phyloP scores from a whole-genome alignment of 1,140 invertebrate genomes.

The Saxidomus purpurata region DNA sequence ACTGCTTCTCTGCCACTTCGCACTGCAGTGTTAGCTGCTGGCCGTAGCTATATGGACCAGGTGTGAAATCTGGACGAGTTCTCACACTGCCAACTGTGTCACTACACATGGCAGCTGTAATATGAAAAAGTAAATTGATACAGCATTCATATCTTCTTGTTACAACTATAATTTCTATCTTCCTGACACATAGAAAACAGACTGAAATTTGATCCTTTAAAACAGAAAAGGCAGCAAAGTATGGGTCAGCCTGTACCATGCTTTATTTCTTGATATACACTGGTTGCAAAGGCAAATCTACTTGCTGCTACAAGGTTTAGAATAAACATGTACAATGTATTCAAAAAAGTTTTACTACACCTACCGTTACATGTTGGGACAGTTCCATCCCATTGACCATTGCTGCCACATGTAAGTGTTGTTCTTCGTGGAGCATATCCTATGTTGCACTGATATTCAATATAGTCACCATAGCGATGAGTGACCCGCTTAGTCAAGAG shows the following conservation, averaged over 20 bases:
- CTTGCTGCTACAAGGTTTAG: too few species aligned
- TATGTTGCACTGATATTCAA: slow-evolving; percentile 55
- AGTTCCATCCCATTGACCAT: slow-evolving; percentile 13
- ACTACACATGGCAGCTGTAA: slow-evolving; percentile 15
- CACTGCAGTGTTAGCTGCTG: slow-evolving; percentile 19
- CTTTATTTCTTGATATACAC: too few species aligned
- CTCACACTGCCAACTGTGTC: neutral
- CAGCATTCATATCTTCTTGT: too few species aligned
- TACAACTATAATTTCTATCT: too few species aligned
- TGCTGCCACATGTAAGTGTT: neutral
- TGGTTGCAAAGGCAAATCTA: too few species aligned
- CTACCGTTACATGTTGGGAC: slow-evolving; percentile 32
- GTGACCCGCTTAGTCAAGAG: slow-evolving; percentile 23
- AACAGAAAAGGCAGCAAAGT: too few species aligned
- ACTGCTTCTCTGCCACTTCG: neutral
- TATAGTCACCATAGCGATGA: slow-evolving; percentile 36
- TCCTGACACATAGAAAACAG: too few species aligned
- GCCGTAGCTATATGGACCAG: slow-evolving; percentile 35
- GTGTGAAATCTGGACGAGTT: neutral
- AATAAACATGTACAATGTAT: too few species aligned
- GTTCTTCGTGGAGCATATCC: slow-evolving; percentile 12
- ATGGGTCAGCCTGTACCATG: too few species aligned
- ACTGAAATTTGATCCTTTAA: too few species aligned
- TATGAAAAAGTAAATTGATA: too few species aligned
- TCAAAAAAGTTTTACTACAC: too few species aligned